These are phyloP conservation scores for Eublepharis macularius DNA, from an alignment of 2,113 vertebrate genomes.

Conservation along the genomic window DNA sequence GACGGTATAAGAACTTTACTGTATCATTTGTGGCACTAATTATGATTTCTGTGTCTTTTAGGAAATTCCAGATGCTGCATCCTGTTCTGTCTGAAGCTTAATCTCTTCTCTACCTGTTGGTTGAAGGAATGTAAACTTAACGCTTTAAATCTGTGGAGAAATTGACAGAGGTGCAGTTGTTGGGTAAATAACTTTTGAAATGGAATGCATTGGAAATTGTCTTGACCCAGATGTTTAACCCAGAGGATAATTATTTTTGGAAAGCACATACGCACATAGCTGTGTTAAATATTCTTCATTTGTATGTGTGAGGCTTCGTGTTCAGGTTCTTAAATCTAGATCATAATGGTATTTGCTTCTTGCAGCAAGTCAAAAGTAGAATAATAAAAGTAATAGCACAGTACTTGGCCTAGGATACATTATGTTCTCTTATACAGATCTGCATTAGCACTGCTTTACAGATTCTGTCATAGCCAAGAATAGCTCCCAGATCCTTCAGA, in stretches of 20 bases:
- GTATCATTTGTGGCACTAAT: conserved; percentile 39
- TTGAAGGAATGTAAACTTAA: conserved; percentile 70
- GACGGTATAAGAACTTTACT: neutral
- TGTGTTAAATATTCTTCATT: neutral
- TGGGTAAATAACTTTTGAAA: conserved; percentile 51
- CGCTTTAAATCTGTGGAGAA: conserved; percentile 51
- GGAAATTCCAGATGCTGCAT: conserved; percentile 68
- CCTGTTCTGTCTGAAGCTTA: conserved; percentile 62
- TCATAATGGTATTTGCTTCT: neutral
- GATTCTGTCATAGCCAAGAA: neutral
- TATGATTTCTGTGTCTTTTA: conserved; percentile 53
- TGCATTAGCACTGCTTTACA: neutral
- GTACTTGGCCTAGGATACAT: neutral
- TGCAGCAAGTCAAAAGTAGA: neutral
- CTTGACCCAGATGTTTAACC: neutral
- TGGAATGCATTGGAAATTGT: neutral
- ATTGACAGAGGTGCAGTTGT: conserved; percentile 51
- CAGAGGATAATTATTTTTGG: neutral
- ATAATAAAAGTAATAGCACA: neutral
- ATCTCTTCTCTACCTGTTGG: conserved; percentile 57
- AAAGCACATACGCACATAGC: neutral
- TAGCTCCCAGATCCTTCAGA: neutral
- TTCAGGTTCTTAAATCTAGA: neutral
- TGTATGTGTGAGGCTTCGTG: neutral
- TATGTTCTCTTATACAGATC: neutral